phyloP scores from a whole-genome alignment of 2,888 invertebrate genomes.

The Petrolisthes manimaculis region DNA sequence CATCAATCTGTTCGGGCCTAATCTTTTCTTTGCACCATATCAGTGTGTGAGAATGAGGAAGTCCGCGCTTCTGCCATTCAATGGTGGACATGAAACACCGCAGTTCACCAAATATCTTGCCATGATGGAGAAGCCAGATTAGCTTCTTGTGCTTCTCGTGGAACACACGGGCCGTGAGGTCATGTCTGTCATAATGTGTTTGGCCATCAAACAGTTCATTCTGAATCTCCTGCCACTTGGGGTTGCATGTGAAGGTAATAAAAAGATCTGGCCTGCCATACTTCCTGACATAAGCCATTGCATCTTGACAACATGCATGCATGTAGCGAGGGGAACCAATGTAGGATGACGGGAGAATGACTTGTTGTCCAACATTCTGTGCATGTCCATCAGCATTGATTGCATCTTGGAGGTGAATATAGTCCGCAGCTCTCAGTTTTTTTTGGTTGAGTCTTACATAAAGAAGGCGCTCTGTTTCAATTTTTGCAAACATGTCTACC shows the following conservation, averaged over 20 bases:
- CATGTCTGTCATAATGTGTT: too few relatives aligned
- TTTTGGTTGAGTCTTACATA: too few relatives aligned
- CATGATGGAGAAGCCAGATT: constrained; percentile 65
- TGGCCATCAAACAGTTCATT: too few relatives aligned
- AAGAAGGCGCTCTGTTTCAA: too few relatives aligned
- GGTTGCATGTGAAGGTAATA: too few relatives aligned
- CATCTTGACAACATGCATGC: constrained; percentile 69
- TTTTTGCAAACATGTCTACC: too few relatives aligned
- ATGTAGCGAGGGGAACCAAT: constrained; percentile 70
- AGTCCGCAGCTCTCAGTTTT: background rate
- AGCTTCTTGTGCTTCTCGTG: constrained; percentile 67
- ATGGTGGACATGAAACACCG: constrained; percentile 66
- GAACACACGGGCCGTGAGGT: too few relatives aligned
- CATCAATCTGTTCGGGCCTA: constrained; percentile 67
- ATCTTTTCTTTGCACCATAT: constrained; percentile 66
- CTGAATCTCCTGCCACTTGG: too few relatives aligned
- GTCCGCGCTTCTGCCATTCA: constrained; percentile 69
- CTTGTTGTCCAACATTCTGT: background rate
- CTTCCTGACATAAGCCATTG: constrained; percentile 67
- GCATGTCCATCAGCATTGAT: background rate
- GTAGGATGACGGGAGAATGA: constrained; percentile 67
- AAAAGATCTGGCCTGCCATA: too few relatives aligned
- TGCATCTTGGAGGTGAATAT: background rate
- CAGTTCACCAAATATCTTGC: constrained; percentile 65
- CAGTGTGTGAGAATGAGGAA: constrained; percentile 68